A percentile compares a stretch with the other conserved stretches of the same genome.
Evolutionary conservation across 2,888 invertebrate species (phyloP).

Genomic region (Phaonia tiefii): DNA sequence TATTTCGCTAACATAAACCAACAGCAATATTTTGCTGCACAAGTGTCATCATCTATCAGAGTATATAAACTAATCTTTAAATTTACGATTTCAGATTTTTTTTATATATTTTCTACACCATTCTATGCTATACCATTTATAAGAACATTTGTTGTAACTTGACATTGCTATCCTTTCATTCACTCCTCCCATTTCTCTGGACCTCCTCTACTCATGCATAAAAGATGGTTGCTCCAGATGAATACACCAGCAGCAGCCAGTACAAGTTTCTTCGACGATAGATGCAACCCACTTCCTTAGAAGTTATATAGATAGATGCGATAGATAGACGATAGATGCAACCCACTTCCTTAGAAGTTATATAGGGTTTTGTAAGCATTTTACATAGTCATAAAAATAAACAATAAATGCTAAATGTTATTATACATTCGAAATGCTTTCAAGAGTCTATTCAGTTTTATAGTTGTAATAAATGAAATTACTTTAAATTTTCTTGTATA

Average conservation of each 20-base stretch:
- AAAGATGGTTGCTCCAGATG: not conserved
- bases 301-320: not conserved
- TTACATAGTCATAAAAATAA: constrained; percentile 42
- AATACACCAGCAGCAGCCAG: not conserved
- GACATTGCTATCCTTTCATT: no score
- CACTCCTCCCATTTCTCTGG: not conserved
- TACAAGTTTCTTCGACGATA: no score
- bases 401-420: not conserved
- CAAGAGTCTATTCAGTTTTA: no score
- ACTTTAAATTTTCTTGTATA: no score
- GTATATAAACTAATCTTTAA: constrained; percentile 59
- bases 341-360: not conserved
- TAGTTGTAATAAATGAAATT: no score
- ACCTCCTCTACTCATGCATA: constrained; percentile 6
- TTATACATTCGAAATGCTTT: no score
- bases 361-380: constrained; percentile 14
- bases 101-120: not conserved
- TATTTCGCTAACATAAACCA: no score
- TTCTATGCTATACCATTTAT: no score
- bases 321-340: not conserved
- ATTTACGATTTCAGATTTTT: constrained; percentile 55
- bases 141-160: no score
- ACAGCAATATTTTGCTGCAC: constrained; percentile 43
- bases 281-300: not conserved
- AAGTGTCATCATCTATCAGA: constrained; percentile 59